Evolutionary conservation across 1,140 invertebrate genomes (phyloP).

Genomic region (Saccostrea glomerata): DNA sequence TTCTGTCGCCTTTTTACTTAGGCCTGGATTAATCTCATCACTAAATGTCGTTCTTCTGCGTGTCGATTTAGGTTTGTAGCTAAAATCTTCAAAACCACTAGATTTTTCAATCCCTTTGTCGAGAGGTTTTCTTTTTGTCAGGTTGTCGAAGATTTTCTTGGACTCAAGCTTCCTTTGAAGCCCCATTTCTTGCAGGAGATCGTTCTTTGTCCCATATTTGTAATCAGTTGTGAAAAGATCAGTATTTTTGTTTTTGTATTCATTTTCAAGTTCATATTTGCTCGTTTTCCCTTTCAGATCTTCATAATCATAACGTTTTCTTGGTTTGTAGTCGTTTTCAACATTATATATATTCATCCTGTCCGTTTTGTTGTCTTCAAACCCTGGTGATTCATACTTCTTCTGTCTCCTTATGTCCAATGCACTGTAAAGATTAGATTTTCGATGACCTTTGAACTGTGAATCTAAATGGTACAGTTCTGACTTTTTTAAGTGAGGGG

Average conservation of each 20-base stretch:
- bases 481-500: background rate
- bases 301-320: background rate
- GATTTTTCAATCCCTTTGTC: background rate
- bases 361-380: background rate
- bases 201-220: background rate
- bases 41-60: background rate
- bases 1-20: background rate
- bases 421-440: background rate
- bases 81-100: background rate
- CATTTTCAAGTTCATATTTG: slow-evolving; percentile 11
- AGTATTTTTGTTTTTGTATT: background rate
- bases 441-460: slow-evolving; percentile 10
- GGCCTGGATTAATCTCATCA: background rate
- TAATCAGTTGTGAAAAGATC: background rate
- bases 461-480: background rate
- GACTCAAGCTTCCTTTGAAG: background rate
- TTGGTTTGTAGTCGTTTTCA: slow-evolving; percentile 21
- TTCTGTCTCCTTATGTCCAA: background rate
- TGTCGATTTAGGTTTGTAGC: background rate
- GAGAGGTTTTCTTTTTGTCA: background rate
- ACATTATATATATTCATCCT: background rate
- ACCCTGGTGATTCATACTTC: background rate
- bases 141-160: background rate
- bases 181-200: background rate
- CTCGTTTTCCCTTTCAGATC: background rate